Percentiles rank a stretch among this genome's conserved stretches.
Conservation (phyloP, 2,888 invertebrate genomes). For the Acanthopleura granulata region DNA sequence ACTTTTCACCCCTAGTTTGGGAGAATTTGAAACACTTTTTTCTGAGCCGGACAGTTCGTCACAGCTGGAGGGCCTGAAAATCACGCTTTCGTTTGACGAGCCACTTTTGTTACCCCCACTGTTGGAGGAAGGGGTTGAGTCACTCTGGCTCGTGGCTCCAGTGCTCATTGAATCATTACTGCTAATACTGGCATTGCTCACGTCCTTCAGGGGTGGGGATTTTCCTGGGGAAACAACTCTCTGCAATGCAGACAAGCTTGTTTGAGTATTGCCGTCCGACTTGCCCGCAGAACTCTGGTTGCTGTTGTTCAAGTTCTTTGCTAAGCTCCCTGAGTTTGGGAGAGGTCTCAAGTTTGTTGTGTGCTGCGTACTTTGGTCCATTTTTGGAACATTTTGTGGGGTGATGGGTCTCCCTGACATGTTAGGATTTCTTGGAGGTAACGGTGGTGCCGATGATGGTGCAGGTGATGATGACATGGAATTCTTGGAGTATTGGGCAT, state of each 20-base stretch:
- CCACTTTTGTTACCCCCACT: constrained; percentile 47
- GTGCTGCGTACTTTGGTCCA: constrained; percentile 9
- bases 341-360: neutral
- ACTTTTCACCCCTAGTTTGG: constrained; percentile 56
- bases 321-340: neutral
- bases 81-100: constrained; percentile 62
- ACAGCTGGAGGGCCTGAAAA: constrained; percentile 52
- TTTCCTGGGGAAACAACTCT: constrained; percentile 42
- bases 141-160: constrained; percentile 33
- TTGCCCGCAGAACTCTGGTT: constrained; percentile 42
- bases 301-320: constrained; percentile 48
- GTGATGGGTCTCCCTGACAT: constrained; percentile 20
- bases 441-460: constrained; percentile 17
- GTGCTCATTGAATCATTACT: constrained; percentile 13
- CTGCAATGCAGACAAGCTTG: constrained; percentile 56
- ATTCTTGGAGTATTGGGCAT: constrained; percentile 27
- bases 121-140: constrained; percentile 39
- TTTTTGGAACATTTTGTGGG: constrained; percentile 14
- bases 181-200: constrained; percentile 16
- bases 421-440: constrained; percentile 16
- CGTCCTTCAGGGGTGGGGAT: constrained; percentile 13
- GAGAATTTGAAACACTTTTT: constrained; percentile 45
- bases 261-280: constrained; percentile 55
- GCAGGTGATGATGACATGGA: constrained; percentile 43
- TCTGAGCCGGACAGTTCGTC: constrained; percentile 41